Conservation (phyloP, 2,888 invertebrate genomes). For the Lasioglossum vierecki region DNA sequence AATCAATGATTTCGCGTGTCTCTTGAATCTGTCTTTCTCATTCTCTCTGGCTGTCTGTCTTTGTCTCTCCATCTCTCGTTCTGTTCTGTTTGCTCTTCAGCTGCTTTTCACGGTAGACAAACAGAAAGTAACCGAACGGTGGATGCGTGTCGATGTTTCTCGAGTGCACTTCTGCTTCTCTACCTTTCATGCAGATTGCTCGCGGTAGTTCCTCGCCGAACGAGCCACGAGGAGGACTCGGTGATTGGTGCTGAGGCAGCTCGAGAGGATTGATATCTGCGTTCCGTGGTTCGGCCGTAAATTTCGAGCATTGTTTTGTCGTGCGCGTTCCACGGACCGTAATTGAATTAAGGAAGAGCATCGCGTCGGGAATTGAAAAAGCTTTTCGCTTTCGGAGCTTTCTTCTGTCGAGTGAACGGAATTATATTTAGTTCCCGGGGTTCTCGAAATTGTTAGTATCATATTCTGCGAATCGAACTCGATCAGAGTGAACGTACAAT, state of each 20-base stretch:
- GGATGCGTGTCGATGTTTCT: constrained; percentile 53
- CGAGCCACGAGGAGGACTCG: constrained; percentile 10
- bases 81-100: constrained; percentile 1
- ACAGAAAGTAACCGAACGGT: constrained; percentile 26
- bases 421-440: background rate
- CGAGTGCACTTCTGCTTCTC: constrained; percentile 32
- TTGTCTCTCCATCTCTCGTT: background rate
- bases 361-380: background rate
- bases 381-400: background rate
- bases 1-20: constrained; percentile 24
- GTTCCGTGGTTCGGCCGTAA: constrained; percentile 21
- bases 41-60: background rate
- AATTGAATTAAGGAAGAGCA: constrained; percentile 1
- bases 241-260: constrained; percentile 40
- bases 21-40: background rate
- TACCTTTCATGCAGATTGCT: constrained; percentile 49
- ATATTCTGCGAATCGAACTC: background rate
- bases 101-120: background rate
- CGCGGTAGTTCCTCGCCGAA: constrained; percentile 19
- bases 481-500: background rate
- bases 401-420: background rate
- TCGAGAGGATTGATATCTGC: constrained; percentile 27
- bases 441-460: background rate
- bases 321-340: background rate
- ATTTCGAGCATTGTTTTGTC: constrained; percentile 15